phyloP scores from a whole-genome alignment of 2,113 vertebrate species.

The Zosterops hypoxanthus region DNA sequence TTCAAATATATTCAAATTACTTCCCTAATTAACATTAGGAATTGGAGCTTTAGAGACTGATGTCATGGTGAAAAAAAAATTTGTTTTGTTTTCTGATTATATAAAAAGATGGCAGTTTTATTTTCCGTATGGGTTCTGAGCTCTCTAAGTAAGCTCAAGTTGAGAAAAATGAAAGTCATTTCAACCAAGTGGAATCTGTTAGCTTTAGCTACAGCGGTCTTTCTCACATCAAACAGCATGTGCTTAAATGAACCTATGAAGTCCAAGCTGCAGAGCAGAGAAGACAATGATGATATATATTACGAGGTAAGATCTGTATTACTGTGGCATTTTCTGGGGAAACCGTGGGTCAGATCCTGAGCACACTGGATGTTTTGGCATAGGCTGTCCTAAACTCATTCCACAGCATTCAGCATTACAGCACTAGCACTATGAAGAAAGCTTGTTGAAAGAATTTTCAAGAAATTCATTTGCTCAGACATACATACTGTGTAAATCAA shows the following conservation, averaged over 20 bases:
- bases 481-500: background rate
- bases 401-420: background rate
- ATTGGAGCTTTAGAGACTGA: slow-evolving; percentile 37
- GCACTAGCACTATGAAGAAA: background rate
- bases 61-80: slow-evolving; percentile 16
- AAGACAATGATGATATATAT: slow-evolving; percentile 57
- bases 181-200: slow-evolving; percentile 60
- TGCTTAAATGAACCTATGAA: slow-evolving; percentile 57
- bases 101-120: slow-evolving; percentile 69
- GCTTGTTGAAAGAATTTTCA: background rate
- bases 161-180: slow-evolving; percentile 68
- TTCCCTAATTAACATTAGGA: slow-evolving; percentile 68
- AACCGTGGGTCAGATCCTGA: background rate
- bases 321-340: background rate
- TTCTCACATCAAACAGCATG: slow-evolving; percentile 55
- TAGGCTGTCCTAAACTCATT: background rate
- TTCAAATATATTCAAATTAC: slow-evolving; percentile 39
- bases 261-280: slow-evolving; percentile 47
- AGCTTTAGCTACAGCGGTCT: slow-evolving; percentile 43
- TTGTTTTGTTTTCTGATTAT: slow-evolving; percentile 52
- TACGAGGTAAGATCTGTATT: slow-evolving; percentile 64
- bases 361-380: background rate
- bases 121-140: slow-evolving; percentile 1
- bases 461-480: background rate
- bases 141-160: slow-evolving; percentile 18